Conservation (phyloP, 2,797 vertebrate genomes). For the Peromyscus eremicus region DNA sequence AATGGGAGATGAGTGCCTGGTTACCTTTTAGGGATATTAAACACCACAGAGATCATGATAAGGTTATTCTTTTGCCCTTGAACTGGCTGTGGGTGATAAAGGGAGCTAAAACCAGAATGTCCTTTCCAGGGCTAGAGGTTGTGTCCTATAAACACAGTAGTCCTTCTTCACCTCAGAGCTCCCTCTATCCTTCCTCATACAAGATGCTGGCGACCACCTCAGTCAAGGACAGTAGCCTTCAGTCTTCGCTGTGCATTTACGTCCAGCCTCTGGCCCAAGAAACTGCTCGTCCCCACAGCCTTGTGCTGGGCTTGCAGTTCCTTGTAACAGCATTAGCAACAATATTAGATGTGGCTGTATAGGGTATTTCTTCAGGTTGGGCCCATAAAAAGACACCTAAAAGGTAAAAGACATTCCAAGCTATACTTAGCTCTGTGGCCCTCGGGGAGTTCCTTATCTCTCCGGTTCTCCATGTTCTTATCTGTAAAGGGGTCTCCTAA, state of each 20-base stretch:
- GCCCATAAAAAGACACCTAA: no score
- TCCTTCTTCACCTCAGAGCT: not conserved
- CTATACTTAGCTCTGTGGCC: not conserved
- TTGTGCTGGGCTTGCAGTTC: not conserved
- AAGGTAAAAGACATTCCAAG: not conserved
- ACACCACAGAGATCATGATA: constrained; percentile 36
- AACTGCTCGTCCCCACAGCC: not conserved
- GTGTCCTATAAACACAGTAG: not conserved
- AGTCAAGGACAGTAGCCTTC: not conserved
- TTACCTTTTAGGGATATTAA: constrained; percentile 75
- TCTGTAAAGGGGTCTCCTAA: not conserved
- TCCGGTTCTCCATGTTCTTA: not conserved
- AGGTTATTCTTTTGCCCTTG: constrained; percentile 50
- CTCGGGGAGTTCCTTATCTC: not conserved
- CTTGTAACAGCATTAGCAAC: not conserved
- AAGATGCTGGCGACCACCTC: not conserved
- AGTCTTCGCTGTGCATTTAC: not conserved
- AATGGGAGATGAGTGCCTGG: constrained; percentile 41
- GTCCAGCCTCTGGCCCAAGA: not conserved
- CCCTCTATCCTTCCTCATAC: not conserved
- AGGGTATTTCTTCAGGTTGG: not conserved
- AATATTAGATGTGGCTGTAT: not conserved
- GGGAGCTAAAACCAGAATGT: constrained; percentile 17
- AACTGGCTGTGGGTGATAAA: constrained; percentile 17
- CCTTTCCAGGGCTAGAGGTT: not conserved